A percentile compares a stretch with the other conserved stretches of the same genome.
These are phyloP conservation scores for Coenonympha arcania DNA, from an alignment of 2,888 invertebrate genomes.

Conservation along the genomic window DNA sequence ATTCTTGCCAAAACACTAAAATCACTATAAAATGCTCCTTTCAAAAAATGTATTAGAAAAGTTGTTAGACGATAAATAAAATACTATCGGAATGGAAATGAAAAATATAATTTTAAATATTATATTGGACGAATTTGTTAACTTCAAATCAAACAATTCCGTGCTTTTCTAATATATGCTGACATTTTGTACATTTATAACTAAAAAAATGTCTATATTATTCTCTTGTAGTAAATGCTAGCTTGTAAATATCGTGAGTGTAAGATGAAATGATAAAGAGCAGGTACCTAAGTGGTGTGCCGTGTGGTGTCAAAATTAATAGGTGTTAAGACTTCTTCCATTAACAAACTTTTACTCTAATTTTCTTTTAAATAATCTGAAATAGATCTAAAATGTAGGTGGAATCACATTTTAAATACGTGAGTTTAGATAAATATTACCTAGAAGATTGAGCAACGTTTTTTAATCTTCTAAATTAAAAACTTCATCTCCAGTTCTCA, in stretches of 20 bases:
- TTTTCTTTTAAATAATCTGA: too few species aligned
- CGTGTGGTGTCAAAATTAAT: neutral
- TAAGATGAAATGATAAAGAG: conserved; percentile 1
- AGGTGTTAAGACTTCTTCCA: neutral
- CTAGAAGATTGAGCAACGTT: too few species aligned
- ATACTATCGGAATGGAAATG: neutral
- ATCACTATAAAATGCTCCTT: too few species aligned
- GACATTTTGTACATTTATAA: conserved; percentile 10
- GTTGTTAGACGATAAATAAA: too few species aligned
- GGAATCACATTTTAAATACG: too few species aligned
- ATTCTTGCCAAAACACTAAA: neutral
- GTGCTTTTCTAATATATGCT: conserved; percentile 14
- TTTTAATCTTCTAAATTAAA: too few species aligned
- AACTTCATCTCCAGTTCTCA: too few species aligned
- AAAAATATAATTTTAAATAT: neutral
- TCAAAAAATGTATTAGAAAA: too few species aligned
- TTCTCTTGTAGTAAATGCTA: conserved; percentile 59
- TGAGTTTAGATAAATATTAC: too few species aligned
- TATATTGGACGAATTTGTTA: neutral
- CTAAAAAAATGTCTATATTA: conserved; percentile 38
- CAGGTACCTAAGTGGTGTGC: too few species aligned
- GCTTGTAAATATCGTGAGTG: conserved; percentile 39
- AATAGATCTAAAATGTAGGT: too few species aligned
- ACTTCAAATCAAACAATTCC: neutral
- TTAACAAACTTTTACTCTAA: neutral